phyloP scores from a whole-genome alignment of 2,797 vertebrate species.

The Tamandua tetradactyla region DNA sequence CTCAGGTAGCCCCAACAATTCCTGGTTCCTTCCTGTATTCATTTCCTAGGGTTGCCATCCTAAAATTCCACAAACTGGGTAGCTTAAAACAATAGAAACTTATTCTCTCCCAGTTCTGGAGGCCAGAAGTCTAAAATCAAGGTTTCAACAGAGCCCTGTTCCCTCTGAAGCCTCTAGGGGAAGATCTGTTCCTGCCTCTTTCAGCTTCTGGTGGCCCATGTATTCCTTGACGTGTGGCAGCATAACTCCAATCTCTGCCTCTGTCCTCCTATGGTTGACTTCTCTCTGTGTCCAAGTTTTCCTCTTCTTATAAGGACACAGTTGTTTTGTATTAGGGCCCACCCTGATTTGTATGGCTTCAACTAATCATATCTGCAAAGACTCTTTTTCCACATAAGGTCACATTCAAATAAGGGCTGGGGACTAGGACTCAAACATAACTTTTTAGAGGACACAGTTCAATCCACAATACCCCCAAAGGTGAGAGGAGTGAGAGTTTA shows the following conservation, averaged over 20 bases:
- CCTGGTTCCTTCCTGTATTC: no score
- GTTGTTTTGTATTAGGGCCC: not conserved
- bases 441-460: not conserved
- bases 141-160: not conserved
- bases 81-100: not conserved
- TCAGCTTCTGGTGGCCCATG: no score
- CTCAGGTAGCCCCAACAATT: no score
- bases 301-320: not conserved
- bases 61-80: not conserved
- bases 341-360: not conserved
- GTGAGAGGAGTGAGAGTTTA: not conserved
- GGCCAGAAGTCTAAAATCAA: not conserved
- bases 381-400: not conserved
- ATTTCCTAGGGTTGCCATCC: rapidly evolving
- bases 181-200: no score
- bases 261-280: no score
- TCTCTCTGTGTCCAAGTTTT: not conserved
- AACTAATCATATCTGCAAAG: not conserved
- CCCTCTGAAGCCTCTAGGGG: not conserved
- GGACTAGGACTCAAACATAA: not conserved
- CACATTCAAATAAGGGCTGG: not conserved
- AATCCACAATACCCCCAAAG: not conserved
- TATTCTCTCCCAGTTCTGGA: not conserved
- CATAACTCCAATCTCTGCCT: no score
- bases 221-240: no score